Conservation (phyloP, 2,797 vertebrate species). For the Anguilla pacifica region DNA sequence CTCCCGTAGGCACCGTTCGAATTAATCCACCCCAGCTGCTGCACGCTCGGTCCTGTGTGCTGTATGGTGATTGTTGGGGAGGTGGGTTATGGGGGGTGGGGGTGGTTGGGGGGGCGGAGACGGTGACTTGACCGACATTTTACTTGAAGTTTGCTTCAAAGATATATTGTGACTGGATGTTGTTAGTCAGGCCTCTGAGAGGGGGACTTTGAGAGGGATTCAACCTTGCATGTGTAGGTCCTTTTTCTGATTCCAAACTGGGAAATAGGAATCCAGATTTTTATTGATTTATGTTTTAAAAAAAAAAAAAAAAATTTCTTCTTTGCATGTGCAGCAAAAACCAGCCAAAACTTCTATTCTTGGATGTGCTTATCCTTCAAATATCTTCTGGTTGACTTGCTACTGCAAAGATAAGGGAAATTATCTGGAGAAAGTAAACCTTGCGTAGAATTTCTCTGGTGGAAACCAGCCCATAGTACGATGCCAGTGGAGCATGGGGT, state of each 20-base stretch:
- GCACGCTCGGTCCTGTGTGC: not conserved
- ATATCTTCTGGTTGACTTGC: constrained; percentile 1
- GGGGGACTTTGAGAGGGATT: not conserved
- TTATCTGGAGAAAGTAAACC: not conserved
- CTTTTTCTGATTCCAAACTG: not conserved
- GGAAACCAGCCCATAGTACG: too few relatives aligned
- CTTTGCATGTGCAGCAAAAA: not conserved
- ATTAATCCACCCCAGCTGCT: constrained; percentile 13
- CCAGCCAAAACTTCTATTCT: not conserved
- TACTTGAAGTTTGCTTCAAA: not conserved
- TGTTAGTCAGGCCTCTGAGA: not conserved
- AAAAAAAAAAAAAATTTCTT: too few relatives aligned
- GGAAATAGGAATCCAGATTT: not conserved
- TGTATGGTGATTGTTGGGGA: not conserved
- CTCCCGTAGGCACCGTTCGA: constrained; percentile 5
- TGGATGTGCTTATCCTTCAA: not conserved
- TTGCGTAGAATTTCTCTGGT: not conserved
- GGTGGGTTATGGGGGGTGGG: not conserved
- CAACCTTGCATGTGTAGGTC: not conserved
- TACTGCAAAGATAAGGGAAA: not conserved
- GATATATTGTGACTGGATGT: not conserved
- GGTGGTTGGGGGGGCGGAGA: not conserved
- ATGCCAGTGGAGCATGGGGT: not conserved
- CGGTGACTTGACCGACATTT: not conserved
- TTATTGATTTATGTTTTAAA: not conserved